Evolutionary conservation across 2,113 vertebrate species (phyloP).

Genomic region (Brachyistius frenatus): DNA sequence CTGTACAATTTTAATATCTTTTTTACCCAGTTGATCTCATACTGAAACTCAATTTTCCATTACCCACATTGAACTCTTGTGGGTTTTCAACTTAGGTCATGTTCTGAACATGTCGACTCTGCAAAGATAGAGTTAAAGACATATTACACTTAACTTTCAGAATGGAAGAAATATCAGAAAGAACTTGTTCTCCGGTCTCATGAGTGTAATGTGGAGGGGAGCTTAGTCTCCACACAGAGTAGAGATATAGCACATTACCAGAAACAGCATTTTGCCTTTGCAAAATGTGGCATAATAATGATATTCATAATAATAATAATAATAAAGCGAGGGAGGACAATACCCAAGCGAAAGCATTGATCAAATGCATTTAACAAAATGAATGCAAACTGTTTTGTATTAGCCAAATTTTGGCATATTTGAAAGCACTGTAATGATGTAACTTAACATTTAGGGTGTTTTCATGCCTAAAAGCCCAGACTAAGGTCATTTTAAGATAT

Average conservation of each 20-base stretch:
- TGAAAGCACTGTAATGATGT: no score
- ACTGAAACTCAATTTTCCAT: conserved; percentile 49
- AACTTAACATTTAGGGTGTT: no score
- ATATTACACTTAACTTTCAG: neutral
- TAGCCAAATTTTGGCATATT: no score
- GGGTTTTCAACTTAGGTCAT: conserved; percentile 33
- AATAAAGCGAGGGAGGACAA: no score
- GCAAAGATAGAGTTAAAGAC: conserved; percentile 45
- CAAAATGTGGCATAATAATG: neutral
- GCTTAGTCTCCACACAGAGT: neutral
- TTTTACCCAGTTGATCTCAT: conserved; percentile 38
- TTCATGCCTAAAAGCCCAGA: no score
- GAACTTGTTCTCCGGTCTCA: conserved; percentile 3
- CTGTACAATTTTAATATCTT: conserved; percentile 53
- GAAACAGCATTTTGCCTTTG: neutral
- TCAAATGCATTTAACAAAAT: no score
- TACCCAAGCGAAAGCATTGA: no score
- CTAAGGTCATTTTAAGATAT: no score
- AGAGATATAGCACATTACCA: neutral
- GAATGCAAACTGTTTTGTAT: no score
- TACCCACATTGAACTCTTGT: conserved; percentile 44
- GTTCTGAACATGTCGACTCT: conserved; percentile 48
- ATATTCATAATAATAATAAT: no score
- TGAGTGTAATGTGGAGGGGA: neutral
- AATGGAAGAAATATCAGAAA: neutral